Evolutionary conservation across 1,140 invertebrate genomes (phyloP).

Genomic region (Drosophila kanapiae): DNA sequence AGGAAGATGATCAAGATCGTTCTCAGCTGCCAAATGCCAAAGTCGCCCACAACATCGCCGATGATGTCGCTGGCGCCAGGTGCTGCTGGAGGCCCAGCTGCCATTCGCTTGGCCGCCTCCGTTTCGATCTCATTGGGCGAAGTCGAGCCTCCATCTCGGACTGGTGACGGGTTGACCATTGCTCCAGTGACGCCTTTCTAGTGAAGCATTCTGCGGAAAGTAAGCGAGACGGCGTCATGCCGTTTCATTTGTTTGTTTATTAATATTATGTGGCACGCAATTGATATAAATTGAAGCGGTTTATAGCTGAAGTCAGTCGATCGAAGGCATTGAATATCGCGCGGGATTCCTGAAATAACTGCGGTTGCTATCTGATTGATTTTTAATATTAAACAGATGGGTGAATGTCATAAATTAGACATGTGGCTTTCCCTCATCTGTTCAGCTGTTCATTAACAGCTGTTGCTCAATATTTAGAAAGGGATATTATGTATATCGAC

Average conservation of each 20-base stretch:
- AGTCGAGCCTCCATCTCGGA: constrained; percentile 29
- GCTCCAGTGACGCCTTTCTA: constrained; percentile 20
- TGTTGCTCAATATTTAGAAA: too few species aligned
- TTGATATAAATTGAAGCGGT: constrained; percentile 72
- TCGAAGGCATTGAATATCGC: constrained; percentile 61
- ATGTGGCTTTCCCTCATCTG: neutral
- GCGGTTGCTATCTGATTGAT: constrained; percentile 55
- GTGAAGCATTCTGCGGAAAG: constrained; percentile 50
- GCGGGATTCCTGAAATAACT: constrained; percentile 61
- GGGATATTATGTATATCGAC: neutral
- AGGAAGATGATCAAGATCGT: constrained; percentile 85
- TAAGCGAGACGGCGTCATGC: constrained; percentile 15
- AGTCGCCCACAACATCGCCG: constrained; percentile 78
- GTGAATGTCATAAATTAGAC: constrained; percentile 2
- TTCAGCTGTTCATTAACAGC: neutral
- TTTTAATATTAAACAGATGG: constrained; percentile 21
- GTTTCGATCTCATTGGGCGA: constrained; percentile 29
- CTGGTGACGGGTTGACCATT: constrained; percentile 59
- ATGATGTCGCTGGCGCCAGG: constrained; percentile 69
- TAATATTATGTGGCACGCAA: constrained; percentile 37
- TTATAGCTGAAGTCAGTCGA: constrained; percentile 65
- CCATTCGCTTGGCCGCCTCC: neutral
- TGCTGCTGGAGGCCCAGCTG: constrained; percentile 9
- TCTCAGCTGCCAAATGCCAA: constrained; percentile 85
- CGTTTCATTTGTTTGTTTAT: constrained; percentile 32